A percentile compares a stretch with the other conserved stretches of the same genome.
phyloP scores from a whole-genome alignment of 92 coral and sea anemone genomes.

The Nematostella vectensis region DNA sequence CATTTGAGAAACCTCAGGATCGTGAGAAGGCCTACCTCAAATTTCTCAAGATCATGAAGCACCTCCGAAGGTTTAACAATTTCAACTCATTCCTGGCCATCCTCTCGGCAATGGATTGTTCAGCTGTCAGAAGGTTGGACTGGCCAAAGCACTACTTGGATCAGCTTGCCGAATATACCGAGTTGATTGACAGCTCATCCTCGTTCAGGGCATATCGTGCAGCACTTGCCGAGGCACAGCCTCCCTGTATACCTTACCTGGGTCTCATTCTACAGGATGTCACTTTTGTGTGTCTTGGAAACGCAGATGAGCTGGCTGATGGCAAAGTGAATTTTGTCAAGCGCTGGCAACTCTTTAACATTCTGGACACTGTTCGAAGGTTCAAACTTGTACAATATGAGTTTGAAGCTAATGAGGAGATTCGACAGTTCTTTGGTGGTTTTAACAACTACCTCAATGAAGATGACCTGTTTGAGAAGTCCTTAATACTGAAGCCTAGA shows the following conservation, averaged over 20 bases:
- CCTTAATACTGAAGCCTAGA: constrained; percentile 82
- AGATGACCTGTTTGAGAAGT: constrained; percentile 87
- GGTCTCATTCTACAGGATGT: constrained; percentile 98
- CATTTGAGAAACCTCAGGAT: constrained; percentile 87
- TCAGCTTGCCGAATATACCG: constrained; percentile 79
- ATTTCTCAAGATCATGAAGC: constrained; percentile 97
- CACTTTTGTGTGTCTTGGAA: constrained; percentile 93
- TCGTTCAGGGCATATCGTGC: constrained; percentile 89
- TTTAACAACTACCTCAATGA: constrained; percentile 84
- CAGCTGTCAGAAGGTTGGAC: constrained; percentile 88
- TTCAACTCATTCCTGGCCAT: constrained; percentile 92
- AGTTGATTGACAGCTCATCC: constrained; percentile 85
- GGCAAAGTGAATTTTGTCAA: constrained; percentile 99
- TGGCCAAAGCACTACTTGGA: constrained; percentile 87
- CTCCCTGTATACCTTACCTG: constrained; percentile 96
- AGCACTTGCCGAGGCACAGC: constrained; percentile 66
- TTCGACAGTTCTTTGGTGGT: constrained; percentile 71
- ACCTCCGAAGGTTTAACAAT: constrained; percentile 79
- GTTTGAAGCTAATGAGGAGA: constrained; percentile 81
- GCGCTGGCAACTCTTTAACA: constrained; percentile 95
- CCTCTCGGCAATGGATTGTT: constrained; percentile 92
- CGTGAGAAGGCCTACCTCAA: constrained; percentile 82
- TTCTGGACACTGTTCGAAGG: constrained; percentile 82
- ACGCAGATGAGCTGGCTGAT: constrained; percentile 92
- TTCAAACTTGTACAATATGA: constrained; percentile 79